Percentiles rank a stretch among this genome's conserved stretches.
Evolutionary conservation across 1,140 invertebrate species (phyloP).

Genomic region (Teleopsis dalmanni): DNA sequence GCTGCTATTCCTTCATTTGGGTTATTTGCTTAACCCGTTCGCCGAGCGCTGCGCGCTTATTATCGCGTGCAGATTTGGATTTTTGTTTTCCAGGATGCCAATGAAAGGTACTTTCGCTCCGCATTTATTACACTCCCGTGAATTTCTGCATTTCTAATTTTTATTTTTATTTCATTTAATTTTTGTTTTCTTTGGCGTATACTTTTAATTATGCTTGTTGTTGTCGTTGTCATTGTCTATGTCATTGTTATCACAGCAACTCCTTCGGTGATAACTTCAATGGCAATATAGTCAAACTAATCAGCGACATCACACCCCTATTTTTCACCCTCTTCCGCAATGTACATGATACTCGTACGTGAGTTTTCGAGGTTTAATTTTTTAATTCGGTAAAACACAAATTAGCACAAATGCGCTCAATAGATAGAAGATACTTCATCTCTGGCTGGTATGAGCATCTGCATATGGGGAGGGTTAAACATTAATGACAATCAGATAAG

Average conservation of each 20-base stretch:
- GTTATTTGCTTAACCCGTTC: neutral
- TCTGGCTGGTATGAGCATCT: neutral
- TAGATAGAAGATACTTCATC: neutral
- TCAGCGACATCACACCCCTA: slow-evolving; percentile 10
- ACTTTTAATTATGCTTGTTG: slow-evolving; percentile 7
- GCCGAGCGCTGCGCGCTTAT: neutral
- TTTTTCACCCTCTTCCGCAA: slow-evolving; percentile 1
- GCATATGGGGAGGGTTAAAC: neutral
- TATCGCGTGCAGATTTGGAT: neutral
- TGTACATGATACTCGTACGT: too few relatives aligned
- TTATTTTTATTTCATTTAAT: too few relatives aligned
- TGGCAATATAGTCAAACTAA: slow-evolving; percentile 8
- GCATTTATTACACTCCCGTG: too few relatives aligned
- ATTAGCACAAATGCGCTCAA: neutral
- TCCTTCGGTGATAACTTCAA: too few relatives aligned
- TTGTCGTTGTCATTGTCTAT: slow-evolving; percentile 6
- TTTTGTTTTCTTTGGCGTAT: neutral
- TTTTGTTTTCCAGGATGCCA: too few relatives aligned
- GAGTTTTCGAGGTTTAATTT: slow-evolving; percentile 6
- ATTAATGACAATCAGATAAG: slow-evolving; percentile 3
- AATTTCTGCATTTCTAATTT: too few relatives aligned
- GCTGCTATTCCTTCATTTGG: neutral
- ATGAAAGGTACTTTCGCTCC: too few relatives aligned
- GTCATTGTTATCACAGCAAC: slow-evolving; percentile 1
- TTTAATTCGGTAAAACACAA: slow-evolving; percentile 3